phyloP scores from a whole-genome alignment of 2,888 invertebrate species.

The Charanyca ferruginea region DNA sequence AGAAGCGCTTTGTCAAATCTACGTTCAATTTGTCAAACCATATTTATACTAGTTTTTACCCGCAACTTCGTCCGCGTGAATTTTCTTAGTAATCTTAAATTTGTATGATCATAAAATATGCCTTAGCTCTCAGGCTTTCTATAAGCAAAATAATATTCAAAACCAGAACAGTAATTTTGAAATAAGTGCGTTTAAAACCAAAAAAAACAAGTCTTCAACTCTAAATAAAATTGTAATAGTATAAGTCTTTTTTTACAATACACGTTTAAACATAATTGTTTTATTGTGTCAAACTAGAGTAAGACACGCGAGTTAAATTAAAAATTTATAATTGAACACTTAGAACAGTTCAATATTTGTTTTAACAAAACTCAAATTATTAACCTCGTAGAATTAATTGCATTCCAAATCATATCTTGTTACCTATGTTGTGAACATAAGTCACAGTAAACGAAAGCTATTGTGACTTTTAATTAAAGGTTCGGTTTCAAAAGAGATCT shows the following conservation, averaged over 20 bases:
- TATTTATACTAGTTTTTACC: too few species aligned
- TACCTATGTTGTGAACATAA: slow-evolving; percentile 52
- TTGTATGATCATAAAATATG: too few species aligned
- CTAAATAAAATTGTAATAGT: too few species aligned
- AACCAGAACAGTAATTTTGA: too few species aligned
- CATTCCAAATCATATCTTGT: slow-evolving; percentile 50
- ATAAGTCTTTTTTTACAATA: not conserved
- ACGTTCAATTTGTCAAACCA: not conserved
- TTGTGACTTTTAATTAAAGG: slow-evolving; percentile 67
- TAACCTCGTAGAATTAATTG: slow-evolving; percentile 59
- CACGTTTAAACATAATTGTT: not conserved
- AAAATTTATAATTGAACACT: slow-evolving; percentile 31
- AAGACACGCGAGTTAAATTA: slow-evolving; percentile 40
- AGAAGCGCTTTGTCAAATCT: slow-evolving; percentile 10
- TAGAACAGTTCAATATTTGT: slow-evolving; percentile 30
- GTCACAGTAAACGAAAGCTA: slow-evolving; percentile 65
- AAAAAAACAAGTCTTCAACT: too few species aligned
- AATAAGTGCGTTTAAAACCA: too few species aligned
- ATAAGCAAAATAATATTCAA: too few species aligned
- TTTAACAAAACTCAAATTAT: slow-evolving; percentile 51
- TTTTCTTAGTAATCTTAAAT: too few species aligned
- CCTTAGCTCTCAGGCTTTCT: too few species aligned
- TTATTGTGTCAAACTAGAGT: not conserved
- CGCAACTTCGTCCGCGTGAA: too few species aligned
- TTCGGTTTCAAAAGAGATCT: slow-evolving; percentile 60